Evolutionary conservation across 2,113 vertebrate species (phyloP), one percentile per base, ranked within the genome.

Genomic region (Addax nasomaculatus): DNA sequence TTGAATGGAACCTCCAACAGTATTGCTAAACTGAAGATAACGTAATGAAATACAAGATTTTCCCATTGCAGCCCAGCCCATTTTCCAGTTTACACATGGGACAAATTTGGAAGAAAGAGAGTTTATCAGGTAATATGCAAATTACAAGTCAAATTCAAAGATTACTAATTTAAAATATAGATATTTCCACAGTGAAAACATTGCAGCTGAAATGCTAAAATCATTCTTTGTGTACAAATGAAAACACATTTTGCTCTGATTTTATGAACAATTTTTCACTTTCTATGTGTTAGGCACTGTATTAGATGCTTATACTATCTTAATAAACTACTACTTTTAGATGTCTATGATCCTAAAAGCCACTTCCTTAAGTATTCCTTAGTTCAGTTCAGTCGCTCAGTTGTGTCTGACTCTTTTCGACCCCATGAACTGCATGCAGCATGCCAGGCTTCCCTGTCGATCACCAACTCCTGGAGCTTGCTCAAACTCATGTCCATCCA

Each of bases 261-360:
- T 67, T 43, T 84, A 17, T 30, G 25, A 94, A 14, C 8, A 47
- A 91, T 95, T 70, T 55, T 80, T 90, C 39, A 85, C 2, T 49
- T 89, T 83, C 14, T 91, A n/a, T 39, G 53, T 88, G 27, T 95
- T 95, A 96, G 70, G 23, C 29, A 91, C 12, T 90, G 53, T 62
- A 25, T n/a, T 67, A 81, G 23, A 81, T 93, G 12, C 23, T 87
- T 87, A 60, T 11, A 36, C 6, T 97, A 58, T 9, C 23, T 79
- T 83, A 84, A 70, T 95, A 92, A 80, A 81, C 67, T 92, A 87
- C 51, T 86, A 73, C 92, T 86, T 94, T 17, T 12, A 83, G 81
- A 60, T 78, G 49, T 88, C 58, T 95, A 7, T 49, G 36, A 25
- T 76, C 39, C 64, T n/a, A n/a, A 92, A 96, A 81, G 17, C 29